Evolutionary conservation across 2,797 vertebrate species (phyloP).

Genomic region (Neoniphon sammara): DNA sequence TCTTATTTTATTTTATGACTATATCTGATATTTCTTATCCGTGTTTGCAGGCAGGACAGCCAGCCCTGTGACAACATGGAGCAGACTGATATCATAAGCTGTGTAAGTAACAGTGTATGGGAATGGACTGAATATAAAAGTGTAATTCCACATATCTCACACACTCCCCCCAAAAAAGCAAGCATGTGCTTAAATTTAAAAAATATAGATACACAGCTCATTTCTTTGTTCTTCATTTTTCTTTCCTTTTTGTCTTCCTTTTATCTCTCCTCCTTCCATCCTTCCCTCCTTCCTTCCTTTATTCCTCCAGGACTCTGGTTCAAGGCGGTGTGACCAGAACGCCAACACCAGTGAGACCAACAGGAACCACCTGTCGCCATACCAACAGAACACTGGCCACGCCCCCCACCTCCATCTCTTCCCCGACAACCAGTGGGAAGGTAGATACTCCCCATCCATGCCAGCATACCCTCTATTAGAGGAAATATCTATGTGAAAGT

Average conservation of each 20-base stretch:
- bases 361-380: slow-evolving; percentile 66
- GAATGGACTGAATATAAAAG: no score
- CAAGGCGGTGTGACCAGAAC: slow-evolving; percentile 78
- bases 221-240: no score
- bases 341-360: slow-evolving; percentile 80
- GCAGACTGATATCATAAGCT: slow-evolving; percentile 70
- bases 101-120: slow-evolving; percentile 68
- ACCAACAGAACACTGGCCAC: slow-evolving; percentile 65
- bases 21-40: slow-evolving; percentile 2
- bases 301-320: slow-evolving; percentile 62
- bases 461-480: no score
- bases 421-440: slow-evolving; percentile 79
- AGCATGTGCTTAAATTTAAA: no score
- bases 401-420: slow-evolving; percentile 75
- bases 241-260: no score
- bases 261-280: no score
- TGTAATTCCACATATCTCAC: no score
- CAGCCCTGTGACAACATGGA: slow-evolving; percentile 77
- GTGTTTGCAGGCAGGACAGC: slow-evolving; percentile 76
- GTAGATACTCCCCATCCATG: slow-evolving; percentile 40
- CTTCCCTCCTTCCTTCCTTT: not conserved
- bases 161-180: no score
- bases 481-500: no score
- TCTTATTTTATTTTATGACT: not conserved
- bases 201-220: no score